Evolutionary conservation across 2,888 invertebrate species (phyloP), one percentile per base, ranked within the genome.

Genomic region (Neoaliturus tenellus): DNA sequence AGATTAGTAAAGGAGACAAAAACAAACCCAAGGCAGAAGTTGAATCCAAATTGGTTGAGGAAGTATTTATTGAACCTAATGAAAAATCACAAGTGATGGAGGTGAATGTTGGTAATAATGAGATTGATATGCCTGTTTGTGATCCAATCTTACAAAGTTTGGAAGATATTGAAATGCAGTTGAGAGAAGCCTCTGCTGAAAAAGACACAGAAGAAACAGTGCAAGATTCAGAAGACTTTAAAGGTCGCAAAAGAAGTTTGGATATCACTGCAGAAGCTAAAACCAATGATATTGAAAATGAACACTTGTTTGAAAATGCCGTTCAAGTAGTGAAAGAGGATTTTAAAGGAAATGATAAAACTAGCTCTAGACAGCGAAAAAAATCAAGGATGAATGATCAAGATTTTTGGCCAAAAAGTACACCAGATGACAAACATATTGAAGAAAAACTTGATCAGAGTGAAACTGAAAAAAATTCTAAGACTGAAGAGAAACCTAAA

Each of bases 1-100:
- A 80, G 71, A 28, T 25, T 6, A 84, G 73, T 41, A 81, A 81
- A 48, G 81, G 33, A 31, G 81, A 58, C 17, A 83, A 83, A 41
- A 62, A 78, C 55, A 78, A 55, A 55, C 25, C 31, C 6, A 78
- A 78, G 20, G 33, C 20, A 55, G 78, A 78, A 28, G 20, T 55
- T n/a, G 78, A 51, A 12, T 1, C 55, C 17, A 78, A 55, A 55
- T n/a, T 8, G 31, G 75, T 28, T 48, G 55, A 78, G 25, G 78
- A 78, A 5, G 28, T 28, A 28, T 23, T 28, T 14, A 44, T 44
- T 35, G 6, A 8, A 25, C 28, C 48, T 1, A 75, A 41, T 75
- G 23, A 71, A 23, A 28, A 31, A 28, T 20, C 23, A 20, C 17
- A n/a, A n/a, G 78, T 33, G 28, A 35, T 39, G 31, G 51, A 78